These are phyloP conservation scores for Acanthornis magna DNA, from an alignment of 2,797 vertebrate species.

Conservation along the genomic window DNA sequence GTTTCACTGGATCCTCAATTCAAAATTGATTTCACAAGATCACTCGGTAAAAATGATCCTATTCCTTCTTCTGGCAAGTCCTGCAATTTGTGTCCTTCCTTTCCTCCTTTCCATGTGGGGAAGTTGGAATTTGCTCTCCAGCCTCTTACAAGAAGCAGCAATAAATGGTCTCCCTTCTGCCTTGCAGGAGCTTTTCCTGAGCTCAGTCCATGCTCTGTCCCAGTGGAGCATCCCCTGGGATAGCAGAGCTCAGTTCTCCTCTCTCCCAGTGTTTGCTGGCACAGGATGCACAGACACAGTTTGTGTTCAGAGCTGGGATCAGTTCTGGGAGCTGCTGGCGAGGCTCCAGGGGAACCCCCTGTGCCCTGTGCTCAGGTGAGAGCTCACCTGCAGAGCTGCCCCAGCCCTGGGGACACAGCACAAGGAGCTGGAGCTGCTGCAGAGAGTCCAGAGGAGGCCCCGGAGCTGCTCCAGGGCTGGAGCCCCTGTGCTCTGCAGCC, in stretches of 20 bases:
- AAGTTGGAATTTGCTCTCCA: neutral
- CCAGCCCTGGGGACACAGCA: neutral
- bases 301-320: neutral
- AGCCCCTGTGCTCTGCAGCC: neutral
- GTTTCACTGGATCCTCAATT: neutral
- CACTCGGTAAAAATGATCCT: neutral
- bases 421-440: neutral
- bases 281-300: no score
- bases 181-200: neutral
- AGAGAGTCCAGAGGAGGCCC: no score
- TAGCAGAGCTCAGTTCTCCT: no score
- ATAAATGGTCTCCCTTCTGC: neutral
- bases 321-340: neutral
- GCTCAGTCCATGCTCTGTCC: neutral
- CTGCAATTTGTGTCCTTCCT: no score
- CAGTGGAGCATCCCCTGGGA: no score
- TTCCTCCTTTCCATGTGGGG: fast-evolving
- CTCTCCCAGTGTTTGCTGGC: no score
- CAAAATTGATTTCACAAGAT: no score
- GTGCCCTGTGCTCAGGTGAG: neutral
- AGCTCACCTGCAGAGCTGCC: neutral
- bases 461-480: no score
- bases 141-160: neutral
- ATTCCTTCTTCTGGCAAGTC: neutral
- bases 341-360: neutral